These are phyloP conservation scores for Abramis brama DNA, from an alignment of 2,113 vertebrate genomes.

Conservation along the genomic window DNA sequence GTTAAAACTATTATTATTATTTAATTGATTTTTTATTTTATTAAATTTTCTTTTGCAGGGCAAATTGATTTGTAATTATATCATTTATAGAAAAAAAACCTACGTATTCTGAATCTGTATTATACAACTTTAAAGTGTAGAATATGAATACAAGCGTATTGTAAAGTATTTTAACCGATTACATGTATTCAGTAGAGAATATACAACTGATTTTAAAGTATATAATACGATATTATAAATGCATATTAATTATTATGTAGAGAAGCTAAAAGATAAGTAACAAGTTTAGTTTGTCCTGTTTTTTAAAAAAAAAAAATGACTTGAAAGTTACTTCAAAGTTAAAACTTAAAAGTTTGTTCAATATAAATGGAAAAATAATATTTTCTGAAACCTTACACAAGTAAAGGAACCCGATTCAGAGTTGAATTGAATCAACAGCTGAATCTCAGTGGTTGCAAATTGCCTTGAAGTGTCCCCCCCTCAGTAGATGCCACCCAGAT, in stretches of 20 bases:
- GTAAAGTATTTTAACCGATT: too few species aligned
- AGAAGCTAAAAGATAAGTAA: too few species aligned
- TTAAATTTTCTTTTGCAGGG: too few species aligned
- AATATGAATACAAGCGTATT: too few species aligned
- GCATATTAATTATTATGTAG: not conserved
- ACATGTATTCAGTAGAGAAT: not conserved
- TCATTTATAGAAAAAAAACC: too few species aligned
- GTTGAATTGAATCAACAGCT: constrained; percentile 6
- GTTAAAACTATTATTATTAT: not conserved
- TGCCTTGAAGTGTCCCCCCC: not conserved
- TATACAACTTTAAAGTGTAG: too few species aligned
- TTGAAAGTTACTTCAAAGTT: not conserved
- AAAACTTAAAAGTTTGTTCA: too few species aligned
- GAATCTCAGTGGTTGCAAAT: constrained; percentile 10
- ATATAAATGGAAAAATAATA: not conserved
- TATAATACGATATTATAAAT: not conserved
- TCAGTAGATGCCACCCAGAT: constrained; percentile 27
- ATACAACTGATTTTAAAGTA: not conserved
- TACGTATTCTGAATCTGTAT: too few species aligned
- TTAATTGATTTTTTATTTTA: too few species aligned
- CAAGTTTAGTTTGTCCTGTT: too few species aligned
- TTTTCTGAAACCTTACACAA: not conserved
- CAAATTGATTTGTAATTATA: too few species aligned
- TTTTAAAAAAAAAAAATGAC: not conserved
- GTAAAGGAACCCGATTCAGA: not conserved